phyloP scores from a whole-genome alignment of 2,797 vertebrate species.

The Enteromius fasciolatus region DNA sequence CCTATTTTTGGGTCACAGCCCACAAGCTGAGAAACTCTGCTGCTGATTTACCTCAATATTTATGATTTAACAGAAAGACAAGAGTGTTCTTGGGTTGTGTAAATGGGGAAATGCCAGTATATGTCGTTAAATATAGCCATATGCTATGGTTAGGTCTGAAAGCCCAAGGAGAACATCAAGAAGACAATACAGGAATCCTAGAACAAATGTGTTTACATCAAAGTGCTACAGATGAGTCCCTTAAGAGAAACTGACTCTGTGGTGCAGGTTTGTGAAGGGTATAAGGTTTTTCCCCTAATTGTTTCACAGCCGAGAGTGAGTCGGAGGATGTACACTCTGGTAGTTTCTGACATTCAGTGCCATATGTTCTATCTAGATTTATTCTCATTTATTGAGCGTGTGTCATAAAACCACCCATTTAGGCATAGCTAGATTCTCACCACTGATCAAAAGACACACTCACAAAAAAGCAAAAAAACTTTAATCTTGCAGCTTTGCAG shows the following conservation, averaged over 20 bases:
- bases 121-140: background rate
- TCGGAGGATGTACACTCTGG: background rate
- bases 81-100: background rate
- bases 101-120: constrained; percentile 8
- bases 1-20: background rate
- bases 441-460: background rate
- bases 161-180: background rate
- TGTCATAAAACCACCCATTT: background rate
- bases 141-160: constrained; percentile 16
- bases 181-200: background rate
- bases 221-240: constrained; percentile 8
- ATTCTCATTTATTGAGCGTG: background rate
- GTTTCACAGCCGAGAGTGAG: background rate
- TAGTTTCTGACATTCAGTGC: background rate
- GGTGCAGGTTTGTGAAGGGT: background rate
- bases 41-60: background rate
- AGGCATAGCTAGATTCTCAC: background rate
- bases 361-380: background rate
- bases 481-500: background rate
- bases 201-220: constrained; percentile 31
- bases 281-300: background rate
- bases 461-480: background rate
- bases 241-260: constrained; percentile 4
- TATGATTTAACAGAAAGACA: background rate
- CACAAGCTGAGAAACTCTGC: background rate